Percentiles rank a stretch among this genome's conserved stretches.
phyloP scores from a whole-genome alignment of 2,797 vertebrate genomes.

The Numenius phaeopus region DNA sequence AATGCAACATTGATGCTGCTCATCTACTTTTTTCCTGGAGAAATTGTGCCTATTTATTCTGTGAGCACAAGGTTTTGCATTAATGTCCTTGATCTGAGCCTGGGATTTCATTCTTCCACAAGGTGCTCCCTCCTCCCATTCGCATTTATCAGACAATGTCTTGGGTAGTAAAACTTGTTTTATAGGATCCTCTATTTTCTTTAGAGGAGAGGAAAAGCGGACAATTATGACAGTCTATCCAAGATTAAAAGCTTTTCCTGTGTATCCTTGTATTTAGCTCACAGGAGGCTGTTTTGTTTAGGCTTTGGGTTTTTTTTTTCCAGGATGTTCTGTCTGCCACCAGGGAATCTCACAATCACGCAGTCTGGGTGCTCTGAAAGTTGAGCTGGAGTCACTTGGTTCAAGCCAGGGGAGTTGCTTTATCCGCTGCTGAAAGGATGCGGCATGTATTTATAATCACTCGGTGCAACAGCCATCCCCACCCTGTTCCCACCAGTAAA shows the following conservation, averaged over 20 bases:
- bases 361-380: conserved; percentile 11
- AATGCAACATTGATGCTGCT: not conserved
- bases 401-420: conserved; percentile 12
- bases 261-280: conserved; percentile 55
- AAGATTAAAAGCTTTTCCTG: conserved; percentile 68
- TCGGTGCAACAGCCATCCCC: not conserved
- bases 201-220: conserved; percentile 14
- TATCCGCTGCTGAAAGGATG: conserved; percentile 2
- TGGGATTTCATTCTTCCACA: not conserved
- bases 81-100: not conserved
- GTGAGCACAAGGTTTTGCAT: not conserved
- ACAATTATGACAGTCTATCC: not conserved
- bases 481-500: conserved; percentile 53
- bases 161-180: not conserved
- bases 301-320: not conserved
- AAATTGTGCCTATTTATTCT: not conserved
- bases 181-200: not conserved
- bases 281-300: conserved; percentile 56
- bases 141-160: not conserved
- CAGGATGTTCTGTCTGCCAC: conserved; percentile 61
- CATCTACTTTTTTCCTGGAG: not conserved
- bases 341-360: not conserved
- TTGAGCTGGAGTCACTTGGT: not conserved
- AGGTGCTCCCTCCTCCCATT: not conserved
- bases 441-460: conserved; percentile 8